Percentiles rank a stretch among this genome's conserved stretches.
Conservation (phyloP, 2,888 invertebrate species). For the Torymus aiolomorphi region DNA sequence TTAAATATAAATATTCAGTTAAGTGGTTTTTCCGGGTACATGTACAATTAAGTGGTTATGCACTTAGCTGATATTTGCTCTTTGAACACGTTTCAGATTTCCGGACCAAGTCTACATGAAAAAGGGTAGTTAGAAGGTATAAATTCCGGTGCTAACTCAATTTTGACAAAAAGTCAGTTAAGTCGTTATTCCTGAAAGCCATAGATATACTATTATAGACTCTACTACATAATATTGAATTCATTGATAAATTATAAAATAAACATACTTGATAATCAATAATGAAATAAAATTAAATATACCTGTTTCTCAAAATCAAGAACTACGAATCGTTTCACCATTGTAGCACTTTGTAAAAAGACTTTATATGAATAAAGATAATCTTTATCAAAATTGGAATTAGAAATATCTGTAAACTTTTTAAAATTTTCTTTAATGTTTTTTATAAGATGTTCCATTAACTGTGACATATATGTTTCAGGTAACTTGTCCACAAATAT, state of each 20-base stretch:
- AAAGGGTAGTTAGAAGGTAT: too few species aligned
- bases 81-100: too few species aligned
- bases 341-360: slow-evolving; percentile 35
- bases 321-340: slow-evolving; percentile 45
- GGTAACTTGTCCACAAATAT: slow-evolving; percentile 53
- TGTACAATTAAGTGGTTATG: too few species aligned
- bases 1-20: too few species aligned
- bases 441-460: slow-evolving; percentile 11
- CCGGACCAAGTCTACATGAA: too few species aligned
- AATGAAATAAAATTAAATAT: background rate
- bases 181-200: too few species aligned
- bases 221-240: too few species aligned
- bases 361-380: background rate
- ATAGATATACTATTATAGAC: too few species aligned
- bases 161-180: too few species aligned
- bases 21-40: too few species aligned
- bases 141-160: too few species aligned
- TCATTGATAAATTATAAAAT: background rate
- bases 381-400: slow-evolving; percentile 17
- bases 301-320: slow-evolving; percentile 30
- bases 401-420: slow-evolving; percentile 16
- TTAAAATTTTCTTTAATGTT: slow-evolving; percentile 8
- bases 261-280: slow-evolving; percentile 18
- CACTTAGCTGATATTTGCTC: too few species aligned
- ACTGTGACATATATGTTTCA: background rate